phyloP scores from a whole-genome alignment of 2,113 vertebrate genomes.

The Aegithalos caudatus region DNA sequence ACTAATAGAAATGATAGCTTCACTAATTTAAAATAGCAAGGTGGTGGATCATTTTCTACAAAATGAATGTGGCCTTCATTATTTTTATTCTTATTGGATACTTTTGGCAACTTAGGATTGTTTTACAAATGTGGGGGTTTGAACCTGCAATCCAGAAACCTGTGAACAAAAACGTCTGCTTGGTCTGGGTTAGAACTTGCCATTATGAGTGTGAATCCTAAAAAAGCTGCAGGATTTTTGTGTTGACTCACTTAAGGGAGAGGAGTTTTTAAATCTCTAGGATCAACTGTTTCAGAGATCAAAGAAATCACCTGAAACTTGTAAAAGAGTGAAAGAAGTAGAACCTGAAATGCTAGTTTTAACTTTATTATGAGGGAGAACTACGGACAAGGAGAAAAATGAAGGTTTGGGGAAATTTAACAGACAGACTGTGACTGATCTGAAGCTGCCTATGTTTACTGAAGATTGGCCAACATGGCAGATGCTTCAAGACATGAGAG shows the following conservation, averaged over 20 bases:
- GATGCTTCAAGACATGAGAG: slow-evolving; percentile 17
- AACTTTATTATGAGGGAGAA: not conserved
- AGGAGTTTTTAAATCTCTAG: not conserved
- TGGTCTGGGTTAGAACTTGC: not conserved
- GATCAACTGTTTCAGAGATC: not conserved
- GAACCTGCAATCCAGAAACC: not conserved
- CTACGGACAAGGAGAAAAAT: not conserved
- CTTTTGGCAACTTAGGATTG: not conserved
- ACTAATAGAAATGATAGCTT: not conserved
- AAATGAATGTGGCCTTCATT: not conserved
- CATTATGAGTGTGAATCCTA: not conserved
- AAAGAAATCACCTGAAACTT: not conserved
- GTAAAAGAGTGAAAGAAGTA: not conserved
- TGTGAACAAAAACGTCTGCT: not conserved
- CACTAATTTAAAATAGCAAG: not conserved
- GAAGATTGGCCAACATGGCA: slow-evolving; percentile 38
- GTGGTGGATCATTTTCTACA: not conserved
- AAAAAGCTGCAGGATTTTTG: not conserved
- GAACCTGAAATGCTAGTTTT: not conserved
- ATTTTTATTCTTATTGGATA: not conserved
- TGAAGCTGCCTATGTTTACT: not conserved
- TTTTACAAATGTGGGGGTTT: not conserved
- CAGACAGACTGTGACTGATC: not conserved
- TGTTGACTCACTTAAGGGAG: not conserved
- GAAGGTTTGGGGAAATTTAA: not conserved